phyloP scores from a whole-genome alignment of 2,888 invertebrate species.

The Polymixis flavicincta region DNA sequence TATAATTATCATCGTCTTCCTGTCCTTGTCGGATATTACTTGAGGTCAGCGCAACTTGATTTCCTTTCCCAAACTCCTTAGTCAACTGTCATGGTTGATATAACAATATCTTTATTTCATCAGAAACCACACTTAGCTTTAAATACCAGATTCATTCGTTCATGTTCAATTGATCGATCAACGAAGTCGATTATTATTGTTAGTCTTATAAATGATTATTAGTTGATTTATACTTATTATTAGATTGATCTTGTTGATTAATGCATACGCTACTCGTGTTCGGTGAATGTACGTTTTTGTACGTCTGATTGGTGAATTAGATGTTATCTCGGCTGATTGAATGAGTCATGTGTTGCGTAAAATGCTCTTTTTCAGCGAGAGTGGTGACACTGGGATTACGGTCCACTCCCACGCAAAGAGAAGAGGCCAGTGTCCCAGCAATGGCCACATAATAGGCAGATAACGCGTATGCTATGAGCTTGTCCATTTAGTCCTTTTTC shows the following conservation, averaged over 20 bases:
- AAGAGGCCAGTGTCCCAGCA: no score
- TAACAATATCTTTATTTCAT: background rate
- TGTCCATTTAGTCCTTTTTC: no score
- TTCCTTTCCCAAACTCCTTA: no score
- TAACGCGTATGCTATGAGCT: background rate
- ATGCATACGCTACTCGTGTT: background rate
- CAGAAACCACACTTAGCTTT: background rate
- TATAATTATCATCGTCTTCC: no score
- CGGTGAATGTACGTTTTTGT: conserved; percentile 15
- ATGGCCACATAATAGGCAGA: background rate
- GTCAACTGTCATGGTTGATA: no score
- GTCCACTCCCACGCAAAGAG: background rate
- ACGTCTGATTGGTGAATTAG: background rate
- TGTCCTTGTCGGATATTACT: no score
- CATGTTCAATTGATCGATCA: conserved; percentile 19
- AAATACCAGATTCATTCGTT: background rate
- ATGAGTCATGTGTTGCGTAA: background rate
- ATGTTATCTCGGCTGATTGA: background rate
- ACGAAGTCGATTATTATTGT: conserved; percentile 4
- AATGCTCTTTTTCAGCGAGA: background rate
- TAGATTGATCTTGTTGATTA: conserved; percentile 2
- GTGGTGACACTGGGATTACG: no score
- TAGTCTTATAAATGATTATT: conserved; percentile 21
- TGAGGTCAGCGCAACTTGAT: no score
- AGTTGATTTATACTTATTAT: background rate